These are phyloP conservation scores for Phorcus lineatus DNA, from an alignment of 2,888 invertebrate species.

Conservation along the genomic window DNA sequence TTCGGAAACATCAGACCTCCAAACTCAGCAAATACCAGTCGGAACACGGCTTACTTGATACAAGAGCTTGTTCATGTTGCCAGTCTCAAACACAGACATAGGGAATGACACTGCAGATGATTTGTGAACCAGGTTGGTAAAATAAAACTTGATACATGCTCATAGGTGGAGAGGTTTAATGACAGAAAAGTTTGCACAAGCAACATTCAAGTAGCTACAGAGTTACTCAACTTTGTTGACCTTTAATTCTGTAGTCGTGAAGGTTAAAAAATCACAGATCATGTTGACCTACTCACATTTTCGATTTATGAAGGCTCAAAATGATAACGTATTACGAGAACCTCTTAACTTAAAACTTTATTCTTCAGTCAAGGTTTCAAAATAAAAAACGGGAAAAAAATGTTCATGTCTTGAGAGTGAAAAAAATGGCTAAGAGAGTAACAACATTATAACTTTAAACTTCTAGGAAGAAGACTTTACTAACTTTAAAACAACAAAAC, in stretches of 20 bases:
- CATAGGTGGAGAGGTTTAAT: neutral
- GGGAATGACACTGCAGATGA: neutral
- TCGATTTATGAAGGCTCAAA: no score
- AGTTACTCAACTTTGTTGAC: neutral
- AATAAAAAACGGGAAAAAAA: no score
- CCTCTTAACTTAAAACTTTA: no score
- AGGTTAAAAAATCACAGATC: no score
- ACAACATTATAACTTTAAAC: no score
- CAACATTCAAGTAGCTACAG: neutral
- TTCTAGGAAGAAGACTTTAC: no score
- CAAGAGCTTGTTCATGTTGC: neutral
- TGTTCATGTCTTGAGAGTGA: no score
- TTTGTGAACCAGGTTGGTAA: neutral
- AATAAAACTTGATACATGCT: constrained; percentile 10
- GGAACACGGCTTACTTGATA: neutral
- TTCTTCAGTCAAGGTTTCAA: no score
- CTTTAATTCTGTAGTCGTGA: neutral
- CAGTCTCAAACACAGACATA: neutral
- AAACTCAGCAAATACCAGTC: neutral
- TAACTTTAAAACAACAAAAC: no score
- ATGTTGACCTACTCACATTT: no score
- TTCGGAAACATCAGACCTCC: neutral
- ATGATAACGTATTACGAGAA: no score
- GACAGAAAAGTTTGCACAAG: neutral
- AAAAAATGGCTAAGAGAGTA: no score